Conservation (phyloP, 1,140 invertebrate genomes). For the Sycophila sp. region DNA sequence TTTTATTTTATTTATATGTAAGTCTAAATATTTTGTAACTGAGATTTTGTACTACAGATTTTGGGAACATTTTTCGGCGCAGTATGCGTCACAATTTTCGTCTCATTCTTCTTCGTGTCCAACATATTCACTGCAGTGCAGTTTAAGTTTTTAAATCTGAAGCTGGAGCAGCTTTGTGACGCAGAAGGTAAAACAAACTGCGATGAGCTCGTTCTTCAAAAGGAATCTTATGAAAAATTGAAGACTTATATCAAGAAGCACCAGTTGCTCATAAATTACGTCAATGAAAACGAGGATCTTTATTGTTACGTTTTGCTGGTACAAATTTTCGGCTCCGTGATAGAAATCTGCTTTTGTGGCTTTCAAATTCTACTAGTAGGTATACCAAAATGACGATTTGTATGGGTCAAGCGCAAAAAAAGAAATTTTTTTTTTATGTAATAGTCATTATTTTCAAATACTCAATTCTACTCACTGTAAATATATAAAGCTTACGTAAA, state of each 20-base stretch:
- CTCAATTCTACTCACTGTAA: too few relatives aligned
- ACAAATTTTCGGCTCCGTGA: slow-evolving; percentile 42
- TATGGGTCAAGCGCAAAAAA: background rate
- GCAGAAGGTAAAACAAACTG: background rate
- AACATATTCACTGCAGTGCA: slow-evolving; percentile 44
- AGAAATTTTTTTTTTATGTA: background rate
- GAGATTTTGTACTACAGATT: too few relatives aligned
- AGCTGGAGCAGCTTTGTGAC: slow-evolving; percentile 37
- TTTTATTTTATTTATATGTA: background rate
- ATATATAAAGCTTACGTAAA: too few relatives aligned
- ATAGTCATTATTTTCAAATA: too few relatives aligned
- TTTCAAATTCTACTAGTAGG: slow-evolving; percentile 48
- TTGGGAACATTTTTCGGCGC: slow-evolving; percentile 33
- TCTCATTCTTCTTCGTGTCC: slow-evolving; percentile 40
- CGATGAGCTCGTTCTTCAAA: background rate
- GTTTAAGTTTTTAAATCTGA: slow-evolving; percentile 44
- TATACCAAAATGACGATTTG: background rate
- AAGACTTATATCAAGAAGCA: slow-evolving; percentile 47
- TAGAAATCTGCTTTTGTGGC: slow-evolving; percentile 45
- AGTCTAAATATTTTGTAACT: slow-evolving; percentile 13
- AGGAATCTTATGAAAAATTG: slow-evolving; percentile 32
- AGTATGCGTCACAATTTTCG: slow-evolving; percentile 41
- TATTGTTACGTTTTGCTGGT: slow-evolving; percentile 42
- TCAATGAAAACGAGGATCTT: slow-evolving; percentile 44
- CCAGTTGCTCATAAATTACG: slow-evolving; percentile 45